Evolutionary conservation across 2,888 invertebrate genomes (phyloP).

Genomic region (Drosophila mettleri): DNA sequence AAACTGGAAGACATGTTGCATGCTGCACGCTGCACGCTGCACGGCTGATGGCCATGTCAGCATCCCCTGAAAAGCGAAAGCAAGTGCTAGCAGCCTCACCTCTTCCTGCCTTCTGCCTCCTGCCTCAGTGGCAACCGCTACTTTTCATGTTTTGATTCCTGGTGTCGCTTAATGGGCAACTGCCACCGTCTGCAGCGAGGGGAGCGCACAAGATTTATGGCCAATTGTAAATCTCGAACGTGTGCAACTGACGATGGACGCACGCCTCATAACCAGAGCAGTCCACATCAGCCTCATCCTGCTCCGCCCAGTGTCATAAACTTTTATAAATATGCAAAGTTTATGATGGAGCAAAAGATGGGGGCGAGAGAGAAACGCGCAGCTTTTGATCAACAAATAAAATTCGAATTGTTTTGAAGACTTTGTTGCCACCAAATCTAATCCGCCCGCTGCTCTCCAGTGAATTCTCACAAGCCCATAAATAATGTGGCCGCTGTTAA

Average conservation of each 20-base stretch:
- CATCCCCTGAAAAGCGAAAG: slow-evolving; percentile 44
- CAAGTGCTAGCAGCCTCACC: slow-evolving; percentile 47
- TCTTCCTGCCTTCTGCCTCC: not conserved
- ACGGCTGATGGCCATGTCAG: slow-evolving; percentile 21
- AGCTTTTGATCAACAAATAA: slow-evolving; percentile 67
- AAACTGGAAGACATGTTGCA: slow-evolving; percentile 35
- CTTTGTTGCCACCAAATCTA: slow-evolving; percentile 3
- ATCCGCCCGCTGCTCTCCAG: not conserved
- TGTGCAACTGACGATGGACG: slow-evolving; percentile 37
- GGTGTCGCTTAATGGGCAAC: slow-evolving; percentile 77
- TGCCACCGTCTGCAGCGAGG: slow-evolving; percentile 22
- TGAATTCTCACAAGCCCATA: slow-evolving; percentile 55
- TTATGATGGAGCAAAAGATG: slow-evolving; percentile 49
- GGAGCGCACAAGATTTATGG: slow-evolving; percentile 69
- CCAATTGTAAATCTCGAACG: slow-evolving; percentile 61
- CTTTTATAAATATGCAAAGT: slow-evolving; percentile 55
- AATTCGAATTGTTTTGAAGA: slow-evolving; percentile 25
- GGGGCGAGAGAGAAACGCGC: slow-evolving; percentile 11
- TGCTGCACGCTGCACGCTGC: slow-evolving; percentile 29
- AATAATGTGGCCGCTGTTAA: slow-evolving; percentile 67
- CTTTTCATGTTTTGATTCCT: slow-evolving; percentile 66
- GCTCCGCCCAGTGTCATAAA: slow-evolving; percentile 7
- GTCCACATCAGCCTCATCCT: not conserved
- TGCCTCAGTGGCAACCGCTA: slow-evolving; percentile 13
- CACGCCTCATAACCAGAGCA: slow-evolving; percentile 6